phyloP scores from a whole-genome alignment of 2,888 invertebrate genomes.

The Yponomeuta evonymella region DNA sequence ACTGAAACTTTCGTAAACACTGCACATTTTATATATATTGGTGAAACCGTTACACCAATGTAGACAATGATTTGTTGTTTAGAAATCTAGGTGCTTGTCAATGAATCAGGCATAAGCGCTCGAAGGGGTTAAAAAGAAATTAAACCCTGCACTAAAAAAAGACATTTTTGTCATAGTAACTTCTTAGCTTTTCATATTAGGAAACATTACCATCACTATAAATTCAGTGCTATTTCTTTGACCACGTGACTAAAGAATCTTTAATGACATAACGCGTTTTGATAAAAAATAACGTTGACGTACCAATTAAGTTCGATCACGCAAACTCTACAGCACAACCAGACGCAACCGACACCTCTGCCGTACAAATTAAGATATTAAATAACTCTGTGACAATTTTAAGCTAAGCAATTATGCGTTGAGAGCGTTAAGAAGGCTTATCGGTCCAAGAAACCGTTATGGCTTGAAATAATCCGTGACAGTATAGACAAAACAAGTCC shows the following conservation, averaged over 20 bases:
- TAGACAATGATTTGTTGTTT: too few species aligned
- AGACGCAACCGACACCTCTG: neutral
- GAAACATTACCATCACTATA: too few species aligned
- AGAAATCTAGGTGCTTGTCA: too few species aligned
- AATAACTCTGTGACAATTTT: conserved; percentile 11
- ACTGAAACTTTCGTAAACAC: too few species aligned
- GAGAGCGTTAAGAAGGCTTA: conserved; percentile 7
- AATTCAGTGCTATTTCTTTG: too few species aligned
- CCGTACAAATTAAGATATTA: neutral
- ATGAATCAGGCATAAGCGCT: too few species aligned
- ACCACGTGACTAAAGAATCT: neutral
- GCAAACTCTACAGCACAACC: neutral
- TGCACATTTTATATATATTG: too few species aligned
- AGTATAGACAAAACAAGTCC: conserved; percentile 8
- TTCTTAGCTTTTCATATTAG: too few species aligned
- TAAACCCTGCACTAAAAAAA: too few species aligned
- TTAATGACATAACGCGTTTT: neutral
- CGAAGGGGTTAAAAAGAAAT: too few species aligned
- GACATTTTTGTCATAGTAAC: too few species aligned
- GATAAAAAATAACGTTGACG: neutral
- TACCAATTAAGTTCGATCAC: neutral
- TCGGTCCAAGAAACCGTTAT: conserved; percentile 13
- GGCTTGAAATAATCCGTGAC: conserved; percentile 2
- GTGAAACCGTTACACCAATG: too few species aligned
- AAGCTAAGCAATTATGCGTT: neutral